A percentile compares a stretch with the other conserved stretches of the same genome.
Evolutionary conservation across 2,797 vertebrate species (phyloP).

Genomic region (Phrynocephalus forsythii): DNA sequence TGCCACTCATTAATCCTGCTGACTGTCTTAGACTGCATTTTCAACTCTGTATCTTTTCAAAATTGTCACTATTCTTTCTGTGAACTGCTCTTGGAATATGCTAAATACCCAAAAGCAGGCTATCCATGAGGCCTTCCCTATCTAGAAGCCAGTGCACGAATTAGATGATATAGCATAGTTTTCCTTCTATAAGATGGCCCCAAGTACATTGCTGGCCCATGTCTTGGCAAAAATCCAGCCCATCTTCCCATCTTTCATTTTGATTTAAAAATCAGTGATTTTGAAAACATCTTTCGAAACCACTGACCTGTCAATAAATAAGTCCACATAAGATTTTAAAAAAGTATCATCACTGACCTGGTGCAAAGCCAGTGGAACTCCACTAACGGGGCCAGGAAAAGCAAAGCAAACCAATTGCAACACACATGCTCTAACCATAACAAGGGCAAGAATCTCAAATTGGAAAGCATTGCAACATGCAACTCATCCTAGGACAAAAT

Average conservation of each 20-base stretch:
- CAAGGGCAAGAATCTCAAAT: background rate
- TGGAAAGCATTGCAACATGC: background rate
- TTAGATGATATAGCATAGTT: too few species aligned
- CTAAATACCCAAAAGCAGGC: background rate
- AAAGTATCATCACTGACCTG: background rate
- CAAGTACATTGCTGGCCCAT: background rate
- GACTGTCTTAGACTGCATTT: background rate
- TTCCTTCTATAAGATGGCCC: too few species aligned
- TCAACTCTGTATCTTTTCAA: background rate
- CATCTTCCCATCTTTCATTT: background rate
- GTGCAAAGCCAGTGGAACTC: background rate
- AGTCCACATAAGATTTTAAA: background rate
- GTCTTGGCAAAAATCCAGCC: background rate
- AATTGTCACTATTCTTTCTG: background rate
- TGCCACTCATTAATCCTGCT: background rate
- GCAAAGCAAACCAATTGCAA: background rate
- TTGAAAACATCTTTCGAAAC: background rate
- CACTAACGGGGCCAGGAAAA: background rate
- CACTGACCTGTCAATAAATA: background rate
- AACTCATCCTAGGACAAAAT: background rate
- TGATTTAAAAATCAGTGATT: background rate
- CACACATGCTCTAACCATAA: background rate
- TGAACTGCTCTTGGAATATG: background rate
- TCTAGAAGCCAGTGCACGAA: background rate
- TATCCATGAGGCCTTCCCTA: too few species aligned